Conservation (phyloP, 2,797 vertebrate species). For the Epinephelus malabaricus region DNA sequence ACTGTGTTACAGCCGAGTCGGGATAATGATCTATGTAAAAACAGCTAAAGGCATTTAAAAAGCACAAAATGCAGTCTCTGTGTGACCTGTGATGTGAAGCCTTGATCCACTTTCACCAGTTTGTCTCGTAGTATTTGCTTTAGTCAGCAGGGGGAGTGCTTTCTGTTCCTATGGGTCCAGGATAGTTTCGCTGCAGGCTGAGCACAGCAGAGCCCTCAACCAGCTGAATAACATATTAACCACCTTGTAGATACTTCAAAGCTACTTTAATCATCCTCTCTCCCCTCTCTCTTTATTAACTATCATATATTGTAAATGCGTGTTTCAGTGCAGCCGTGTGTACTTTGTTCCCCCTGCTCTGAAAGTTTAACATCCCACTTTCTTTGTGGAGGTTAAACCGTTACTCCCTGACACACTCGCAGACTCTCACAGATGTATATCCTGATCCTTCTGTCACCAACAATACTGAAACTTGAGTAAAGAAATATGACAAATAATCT, state of each 20-base stretch:
- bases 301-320: conserved; percentile 45
- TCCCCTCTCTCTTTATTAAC: conserved; percentile 46
- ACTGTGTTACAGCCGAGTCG: conserved; percentile 24
- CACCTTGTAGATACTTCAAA: conserved; percentile 68
- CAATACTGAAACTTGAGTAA: conserved; percentile 70
- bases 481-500: conserved; percentile 78
- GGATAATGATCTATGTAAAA: conserved; percentile 64
- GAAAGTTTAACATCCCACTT: conserved; percentile 63
- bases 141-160: conserved; percentile 86
- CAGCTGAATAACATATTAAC: conserved; percentile 61
- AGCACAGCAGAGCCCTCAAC: conserved; percentile 55
- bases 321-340: conserved; percentile 38
- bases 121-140: conserved; percentile 23
- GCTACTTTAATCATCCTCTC: conserved; percentile 64
- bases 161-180: conserved; percentile 63
- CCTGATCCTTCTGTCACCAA: conserved; percentile 73
- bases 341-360: conserved; percentile 51
- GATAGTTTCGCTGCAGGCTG: conserved; percentile 47
- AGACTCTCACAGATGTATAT: conserved; percentile 69
- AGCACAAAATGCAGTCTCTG: conserved; percentile 37
- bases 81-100: conserved; percentile 47
- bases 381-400: conserved; percentile 62
- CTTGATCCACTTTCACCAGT: conserved; percentile 48
- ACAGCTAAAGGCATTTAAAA: conserved; percentile 56
- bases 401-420: conserved; percentile 66